Percentiles rank a stretch among this genome's conserved stretches.
Conservation (phyloP, 2,888 invertebrate species). For the Rhodophaea formosa region DNA sequence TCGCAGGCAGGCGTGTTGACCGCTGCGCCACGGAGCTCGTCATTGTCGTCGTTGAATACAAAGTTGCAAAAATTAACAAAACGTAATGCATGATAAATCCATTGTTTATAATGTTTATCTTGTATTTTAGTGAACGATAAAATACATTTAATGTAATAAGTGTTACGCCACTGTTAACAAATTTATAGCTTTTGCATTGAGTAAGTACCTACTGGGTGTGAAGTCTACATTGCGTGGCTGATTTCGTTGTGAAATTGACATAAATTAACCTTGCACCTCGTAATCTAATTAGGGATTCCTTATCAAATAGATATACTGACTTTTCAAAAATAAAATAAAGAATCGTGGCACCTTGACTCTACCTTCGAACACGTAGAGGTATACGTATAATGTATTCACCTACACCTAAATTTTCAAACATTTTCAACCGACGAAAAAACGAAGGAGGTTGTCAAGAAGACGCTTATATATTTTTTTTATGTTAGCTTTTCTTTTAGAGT, state of each 20-base stretch:
- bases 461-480: too few relatives aligned
- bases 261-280: neutral
- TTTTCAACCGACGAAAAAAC: too few relatives aligned
- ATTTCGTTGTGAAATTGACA: constrained; percentile 2
- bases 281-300: neutral
- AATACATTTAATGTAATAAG: constrained; percentile 5
- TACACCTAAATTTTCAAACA: too few relatives aligned
- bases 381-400: too few relatives aligned
- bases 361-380: too few relatives aligned
- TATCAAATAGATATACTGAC: neutral
- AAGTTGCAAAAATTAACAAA: neutral
- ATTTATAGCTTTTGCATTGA: constrained; percentile 13
- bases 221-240: neutral
- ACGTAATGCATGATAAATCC: neutral
- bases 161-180: neutral
- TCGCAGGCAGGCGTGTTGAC: too few relatives aligned
- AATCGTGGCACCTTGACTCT: too few relatives aligned
- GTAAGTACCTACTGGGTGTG: constrained; percentile 11
- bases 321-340: too few relatives aligned
- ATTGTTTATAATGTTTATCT: neutral
- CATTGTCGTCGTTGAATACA: too few relatives aligned
- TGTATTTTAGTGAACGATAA: neutral
- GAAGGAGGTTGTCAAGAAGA: too few relatives aligned
- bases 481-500: too few relatives aligned
- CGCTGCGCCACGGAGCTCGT: too few relatives aligned